Evolutionary conservation across 2,797 vertebrate genomes (phyloP).

Genomic region (Bradypus variegatus): DNA sequence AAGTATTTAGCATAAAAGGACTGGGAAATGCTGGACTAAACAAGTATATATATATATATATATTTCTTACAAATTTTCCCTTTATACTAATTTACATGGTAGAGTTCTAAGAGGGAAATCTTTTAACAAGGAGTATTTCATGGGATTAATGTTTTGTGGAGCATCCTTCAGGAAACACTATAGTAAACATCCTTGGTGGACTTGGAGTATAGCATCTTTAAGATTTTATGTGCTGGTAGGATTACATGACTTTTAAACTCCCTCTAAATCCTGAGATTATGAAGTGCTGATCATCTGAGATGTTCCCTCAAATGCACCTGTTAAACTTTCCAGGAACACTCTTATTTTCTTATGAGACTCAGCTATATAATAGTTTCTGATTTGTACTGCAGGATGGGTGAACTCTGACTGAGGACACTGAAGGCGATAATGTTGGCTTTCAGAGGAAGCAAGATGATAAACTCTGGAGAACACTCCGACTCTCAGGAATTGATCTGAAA

Average conservation of each 20-base stretch:
- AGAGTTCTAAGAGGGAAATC: not conserved
- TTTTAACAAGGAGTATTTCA: not conserved
- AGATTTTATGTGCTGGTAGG: not conserved
- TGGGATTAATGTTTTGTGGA: not conserved
- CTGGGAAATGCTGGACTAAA: not conserved
- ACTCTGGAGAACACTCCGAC: slow-evolving; percentile 25
- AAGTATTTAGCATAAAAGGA: not conserved
- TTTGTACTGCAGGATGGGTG: slow-evolving; percentile 74
- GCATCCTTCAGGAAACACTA: not conserved
- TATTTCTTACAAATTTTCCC: not conserved
- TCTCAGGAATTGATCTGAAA: slow-evolving; percentile 42
- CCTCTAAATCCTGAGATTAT: not conserved
- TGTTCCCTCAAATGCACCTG: not conserved
- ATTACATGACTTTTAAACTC: not conserved
- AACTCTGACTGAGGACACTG: slow-evolving; percentile 50
- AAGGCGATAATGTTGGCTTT: slow-evolving; percentile 34
- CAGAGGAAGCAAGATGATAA: slow-evolving; percentile 33
- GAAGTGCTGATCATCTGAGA: not conserved
- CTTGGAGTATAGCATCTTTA: not conserved
- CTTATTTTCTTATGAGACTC: not conserved
- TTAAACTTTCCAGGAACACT: not conserved
- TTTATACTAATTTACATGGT: not conserved
- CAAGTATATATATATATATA: not conserved
- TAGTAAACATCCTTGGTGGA: not conserved
- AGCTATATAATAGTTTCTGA: not conserved